Evolutionary conservation across 2,888 invertebrate species (phyloP), one percentile per base, ranked within the genome.

Genomic region (Tenthredo amoena): DNA sequence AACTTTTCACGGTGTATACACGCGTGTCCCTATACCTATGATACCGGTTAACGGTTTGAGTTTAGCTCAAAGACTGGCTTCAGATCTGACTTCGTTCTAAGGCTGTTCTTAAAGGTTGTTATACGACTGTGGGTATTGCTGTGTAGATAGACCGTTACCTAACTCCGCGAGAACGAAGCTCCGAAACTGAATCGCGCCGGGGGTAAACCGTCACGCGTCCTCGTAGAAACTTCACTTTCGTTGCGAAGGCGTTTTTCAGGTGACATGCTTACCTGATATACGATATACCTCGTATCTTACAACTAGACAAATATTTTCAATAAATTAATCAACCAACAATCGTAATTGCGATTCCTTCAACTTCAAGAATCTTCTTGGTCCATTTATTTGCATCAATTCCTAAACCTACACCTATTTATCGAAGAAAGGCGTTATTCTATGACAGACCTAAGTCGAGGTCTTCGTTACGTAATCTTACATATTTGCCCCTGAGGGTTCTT

Each of bases 41-140:
- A 10, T 62, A 50, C 81, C 77, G 62, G 81, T 88, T 88, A 87
- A 86, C 89, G 86, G 87, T 82, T 84, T 89, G 91, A 88, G 90
- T 89, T 88, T 84, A 89, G 88, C 88, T 88, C 86, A 85, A 86
- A 87, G 90, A 92, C 91, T 91, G 90, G 88, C 87, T 55, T 65
- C 86, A 87, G 86, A 88, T 88, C 87, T 84, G 77, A 84, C 84
- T 88, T 85, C 76, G 86, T 86, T 87, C 86, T 87, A 47, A 85
- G 77, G 74, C 76, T 77, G 77, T 85, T 85, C 87, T 87, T 84
- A 87, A 86, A 86, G 85, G 86, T 85, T 40, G 55, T 85, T 85
- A 21, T 71, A 82, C 85, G 72, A 50, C 85, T 71, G 40, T 84
- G 34, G 55, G 37, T 65, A 65, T 58, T 40, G 37, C 62, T 21